A percentile compares a stretch with the other conserved stretches of the same genome.
phyloP scores from a whole-genome alignment of 1,140 invertebrate genomes.

The Heliconius hewitsoni region DNA sequence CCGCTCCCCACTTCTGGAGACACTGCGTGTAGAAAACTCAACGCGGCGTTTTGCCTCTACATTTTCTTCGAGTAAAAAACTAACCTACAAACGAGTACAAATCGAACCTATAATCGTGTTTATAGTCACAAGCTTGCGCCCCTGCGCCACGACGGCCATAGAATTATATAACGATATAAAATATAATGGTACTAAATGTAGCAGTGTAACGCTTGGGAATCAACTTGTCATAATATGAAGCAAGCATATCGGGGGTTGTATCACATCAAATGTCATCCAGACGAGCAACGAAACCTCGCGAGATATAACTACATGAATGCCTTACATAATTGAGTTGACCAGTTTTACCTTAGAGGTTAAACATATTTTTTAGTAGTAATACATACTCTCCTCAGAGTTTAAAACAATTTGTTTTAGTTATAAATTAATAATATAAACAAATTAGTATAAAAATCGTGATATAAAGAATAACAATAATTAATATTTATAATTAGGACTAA shows the following conservation, averaged over 20 bases:
- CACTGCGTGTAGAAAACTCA: no score
- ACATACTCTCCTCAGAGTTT: no score
- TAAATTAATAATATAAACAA: neutral
- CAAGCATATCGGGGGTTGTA: neutral
- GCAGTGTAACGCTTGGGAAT: neutral
- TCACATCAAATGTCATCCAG: slow-evolving; percentile 8
- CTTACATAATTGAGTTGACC: slow-evolving; percentile 13
- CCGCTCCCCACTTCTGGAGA: no score
- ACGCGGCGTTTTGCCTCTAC: no score
- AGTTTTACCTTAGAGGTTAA: neutral
- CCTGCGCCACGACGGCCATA: no score
- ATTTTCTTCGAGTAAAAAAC: no score
- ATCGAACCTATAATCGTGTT: no score
- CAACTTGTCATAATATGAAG: neutral
- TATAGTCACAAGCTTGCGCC: no score
- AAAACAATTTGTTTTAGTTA: neutral
- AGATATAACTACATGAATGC: neutral
- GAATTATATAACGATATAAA: neutral
- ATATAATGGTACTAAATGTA: neutral
- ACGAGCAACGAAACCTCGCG: neutral
- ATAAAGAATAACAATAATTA: no score
- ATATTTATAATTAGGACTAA: no score
- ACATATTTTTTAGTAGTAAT: neutral
- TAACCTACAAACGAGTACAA: no score
- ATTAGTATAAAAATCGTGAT: neutral